Conservation (phyloP, 1,140 invertebrate species). For the Pogonognathellus flavescens region DNA sequence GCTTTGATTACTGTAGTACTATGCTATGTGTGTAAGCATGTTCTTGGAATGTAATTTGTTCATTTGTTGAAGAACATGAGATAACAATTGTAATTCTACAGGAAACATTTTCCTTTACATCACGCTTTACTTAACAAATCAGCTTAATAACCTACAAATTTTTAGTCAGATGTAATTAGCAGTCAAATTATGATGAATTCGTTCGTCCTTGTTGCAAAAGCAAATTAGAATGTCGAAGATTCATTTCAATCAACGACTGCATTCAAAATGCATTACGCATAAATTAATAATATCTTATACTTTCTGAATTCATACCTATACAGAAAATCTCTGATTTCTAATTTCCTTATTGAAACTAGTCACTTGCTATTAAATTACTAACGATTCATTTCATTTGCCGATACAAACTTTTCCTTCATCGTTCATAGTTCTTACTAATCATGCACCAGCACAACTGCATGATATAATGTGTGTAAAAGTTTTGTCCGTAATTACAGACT, state of each 20-base stretch:
- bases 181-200: background rate
- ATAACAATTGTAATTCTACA: background rate
- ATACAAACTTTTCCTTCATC: background rate
- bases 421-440: too few species aligned
- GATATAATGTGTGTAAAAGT: too few species aligned
- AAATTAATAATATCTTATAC: background rate
- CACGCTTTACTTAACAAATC: slow-evolving; percentile 3
- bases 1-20: background rate
- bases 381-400: background rate
- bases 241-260: background rate
- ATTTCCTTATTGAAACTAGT: slow-evolving; percentile 37
- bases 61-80: background rate
- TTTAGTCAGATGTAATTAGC: background rate
- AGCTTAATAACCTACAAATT: slow-evolving; percentile 4
- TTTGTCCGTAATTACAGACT: too few species aligned
- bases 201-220: slow-evolving; percentile 19
- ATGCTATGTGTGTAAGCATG: background rate
- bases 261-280: background rate
- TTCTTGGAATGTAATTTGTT: background rate
- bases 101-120: background rate
- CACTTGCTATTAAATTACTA: too few species aligned
- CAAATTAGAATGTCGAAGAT: slow-evolving; percentile 12
- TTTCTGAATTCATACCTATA: background rate
- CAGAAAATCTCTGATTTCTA: slow-evolving; percentile 3
- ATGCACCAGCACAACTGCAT: too few species aligned